phyloP scores from a whole-genome alignment of 2,888 invertebrate genomes.

The Drosophila aldrichi region DNA sequence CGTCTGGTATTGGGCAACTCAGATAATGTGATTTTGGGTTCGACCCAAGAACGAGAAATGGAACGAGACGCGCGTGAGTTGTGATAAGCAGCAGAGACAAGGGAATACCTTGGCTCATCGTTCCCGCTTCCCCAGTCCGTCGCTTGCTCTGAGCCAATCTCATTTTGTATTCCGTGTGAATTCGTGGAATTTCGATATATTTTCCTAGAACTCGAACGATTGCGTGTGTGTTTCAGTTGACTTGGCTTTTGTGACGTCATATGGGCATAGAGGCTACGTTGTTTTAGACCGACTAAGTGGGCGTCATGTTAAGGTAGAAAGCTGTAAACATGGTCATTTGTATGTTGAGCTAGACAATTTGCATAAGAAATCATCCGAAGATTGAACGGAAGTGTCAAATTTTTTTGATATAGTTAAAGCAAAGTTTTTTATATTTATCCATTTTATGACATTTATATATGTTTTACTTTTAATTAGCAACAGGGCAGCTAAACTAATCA shows the following conservation, averaged over 20 bases:
- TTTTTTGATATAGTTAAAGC: neutral
- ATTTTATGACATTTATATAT: neutral
- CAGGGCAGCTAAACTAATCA: too few relatives aligned
- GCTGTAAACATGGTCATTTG: constrained; percentile 2
- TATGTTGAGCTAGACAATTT: neutral
- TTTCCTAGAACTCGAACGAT: constrained; percentile 81
- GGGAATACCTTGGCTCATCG: constrained; percentile 80
- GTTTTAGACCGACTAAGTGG: constrained; percentile 11
- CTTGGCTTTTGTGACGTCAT: constrained; percentile 61
- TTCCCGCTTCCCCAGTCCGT: constrained; percentile 11
- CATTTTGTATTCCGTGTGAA: constrained; percentile 78
- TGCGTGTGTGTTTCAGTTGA: constrained; percentile 34
- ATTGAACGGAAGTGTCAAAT: neutral
- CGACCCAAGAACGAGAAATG: constrained; percentile 70
- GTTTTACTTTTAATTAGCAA: too few relatives aligned
- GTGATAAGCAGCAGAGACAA: constrained; percentile 75
- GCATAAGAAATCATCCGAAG: neutral
- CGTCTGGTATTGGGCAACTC: constrained; percentile 58
- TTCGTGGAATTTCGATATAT: constrained; percentile 83
- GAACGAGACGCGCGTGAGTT: constrained; percentile 79
- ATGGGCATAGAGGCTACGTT: neutral
- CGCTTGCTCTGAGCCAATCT: constrained; percentile 47
- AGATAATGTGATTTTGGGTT: constrained; percentile 75
- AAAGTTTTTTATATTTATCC: neutral
- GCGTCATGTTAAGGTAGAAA: constrained; percentile 15